These are phyloP conservation scores for Paradisaea rubra DNA, from an alignment of 2,113 vertebrate species.

Conservation along the genomic window DNA sequence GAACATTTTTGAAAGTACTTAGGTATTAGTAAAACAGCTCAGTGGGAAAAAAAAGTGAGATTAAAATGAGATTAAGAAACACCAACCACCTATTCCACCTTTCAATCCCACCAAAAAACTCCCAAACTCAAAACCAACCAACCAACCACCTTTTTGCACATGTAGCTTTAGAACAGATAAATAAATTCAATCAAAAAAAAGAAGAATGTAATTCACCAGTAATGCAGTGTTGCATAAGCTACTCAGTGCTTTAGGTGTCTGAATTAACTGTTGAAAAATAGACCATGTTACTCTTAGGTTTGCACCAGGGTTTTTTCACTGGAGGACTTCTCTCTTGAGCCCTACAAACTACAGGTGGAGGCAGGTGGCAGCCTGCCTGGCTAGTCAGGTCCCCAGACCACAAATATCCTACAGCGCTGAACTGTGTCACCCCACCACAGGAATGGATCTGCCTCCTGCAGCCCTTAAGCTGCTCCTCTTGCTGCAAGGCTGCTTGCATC, in stretches of 20 bases:
- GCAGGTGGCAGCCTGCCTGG: not conserved
- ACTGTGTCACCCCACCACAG: fast-evolving
- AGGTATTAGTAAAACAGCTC: not conserved
- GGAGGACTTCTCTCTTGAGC: not conserved
- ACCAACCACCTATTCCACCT: not conserved
- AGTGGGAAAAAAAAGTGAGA: not conserved
- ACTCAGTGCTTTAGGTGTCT: not conserved
- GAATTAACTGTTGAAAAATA: not conserved
- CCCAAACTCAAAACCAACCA: not conserved
- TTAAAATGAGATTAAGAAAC: not conserved
- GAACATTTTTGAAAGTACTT: not conserved
- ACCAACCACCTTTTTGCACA: not conserved
- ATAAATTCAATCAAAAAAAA: not conserved
- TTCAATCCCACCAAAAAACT: not conserved
- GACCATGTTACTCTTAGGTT: not conserved
- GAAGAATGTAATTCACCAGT: not conserved
- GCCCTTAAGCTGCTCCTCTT: not conserved
- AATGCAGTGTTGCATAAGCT: not conserved
- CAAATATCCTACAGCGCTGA: fast-evolving
- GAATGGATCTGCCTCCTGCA: fast-evolving
- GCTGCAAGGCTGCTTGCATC: not conserved
- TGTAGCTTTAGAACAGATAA: not conserved
- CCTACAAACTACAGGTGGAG: not conserved
- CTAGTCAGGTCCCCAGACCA: not conserved
- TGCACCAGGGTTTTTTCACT: not conserved